phyloP scores from a whole-genome alignment of 2,888 invertebrate genomes.

The Tryphoninae sp. region DNA sequence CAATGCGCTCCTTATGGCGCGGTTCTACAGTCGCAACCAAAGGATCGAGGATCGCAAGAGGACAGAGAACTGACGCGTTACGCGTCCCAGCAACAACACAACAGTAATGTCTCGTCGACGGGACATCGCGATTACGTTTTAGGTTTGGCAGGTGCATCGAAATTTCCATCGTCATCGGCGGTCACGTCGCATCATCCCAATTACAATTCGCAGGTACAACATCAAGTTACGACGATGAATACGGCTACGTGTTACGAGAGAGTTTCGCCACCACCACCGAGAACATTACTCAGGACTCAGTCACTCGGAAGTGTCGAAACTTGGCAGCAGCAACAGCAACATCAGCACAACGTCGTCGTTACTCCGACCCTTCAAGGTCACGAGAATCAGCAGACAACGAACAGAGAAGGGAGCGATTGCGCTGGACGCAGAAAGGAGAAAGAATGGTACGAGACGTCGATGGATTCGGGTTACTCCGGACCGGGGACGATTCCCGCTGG shows the following conservation, averaged over 20 bases:
- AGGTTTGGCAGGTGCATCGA: conserved; percentile 61
- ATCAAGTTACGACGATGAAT: conserved; percentile 1
- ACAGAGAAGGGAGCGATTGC: conserved; percentile 68
- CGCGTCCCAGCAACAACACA: conserved; percentile 34
- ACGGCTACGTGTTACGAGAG: conserved; percentile 54
- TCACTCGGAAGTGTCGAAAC: conserved; percentile 84
- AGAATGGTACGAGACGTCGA: conserved; percentile 87
- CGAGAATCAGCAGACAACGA: conserved; percentile 36
- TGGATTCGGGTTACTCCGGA: conserved; percentile 81
- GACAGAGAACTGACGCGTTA: conserved; percentile 41
- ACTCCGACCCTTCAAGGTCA: conserved; percentile 18
- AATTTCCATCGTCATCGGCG: conserved; percentile 53
- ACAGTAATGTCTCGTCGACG: conserved; percentile 47
- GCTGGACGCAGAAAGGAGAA: conserved; percentile 81
- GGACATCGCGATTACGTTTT: conserved; percentile 61
- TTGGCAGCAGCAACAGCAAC: conserved; percentile 71
- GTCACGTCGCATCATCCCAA: conserved; percentile 59
- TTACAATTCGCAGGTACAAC: conserved; percentile 63
- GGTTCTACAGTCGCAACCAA: conserved; percentile 63
- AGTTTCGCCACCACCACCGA: conserved; percentile 67
- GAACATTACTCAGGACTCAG: conserved; percentile 83
- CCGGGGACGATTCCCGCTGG: conserved; percentile 15
- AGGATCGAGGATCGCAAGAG: conserved; percentile 50
- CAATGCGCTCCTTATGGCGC: conserved; percentile 66
- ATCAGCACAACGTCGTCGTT: conserved; percentile 24